Evolutionary conservation across 23 tunicate genomes (phyloP), one percentile per base, ranked within the genome.

Genomic region (Oikopleura vanhoeffeni): DNA sequence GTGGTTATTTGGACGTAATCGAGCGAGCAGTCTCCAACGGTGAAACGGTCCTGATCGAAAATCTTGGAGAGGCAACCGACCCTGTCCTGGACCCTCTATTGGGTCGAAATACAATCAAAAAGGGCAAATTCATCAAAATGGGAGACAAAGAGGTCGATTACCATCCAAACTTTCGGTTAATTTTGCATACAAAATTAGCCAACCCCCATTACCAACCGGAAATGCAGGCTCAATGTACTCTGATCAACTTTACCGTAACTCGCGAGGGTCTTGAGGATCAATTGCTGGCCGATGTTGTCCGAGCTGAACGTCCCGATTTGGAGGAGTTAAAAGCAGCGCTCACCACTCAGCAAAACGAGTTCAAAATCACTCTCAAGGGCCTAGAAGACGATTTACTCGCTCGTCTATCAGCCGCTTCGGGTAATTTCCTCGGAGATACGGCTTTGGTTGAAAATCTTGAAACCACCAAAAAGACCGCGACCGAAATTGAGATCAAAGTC

Each of bases 151-250:
- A 95, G 76, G 90, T 88, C 39, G 91, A 89, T 84, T 95, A 95
- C 57, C 90, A 90, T 85, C 99, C 99, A 8, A 67, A 88, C 30
- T 95, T 95, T 83, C 18, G 64, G 64, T 49, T 95, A 3, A 88
- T 95, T 33, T 79, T 95, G 0, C 99, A 95, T 76, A 90, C 99
- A 0, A 95, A 95, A 83, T 91, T 95, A 1, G 99, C 96, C 41
- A 95, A 95, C 41, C 99, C 99, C 1, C 99, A 95, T 84, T 95
- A 95, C 76, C 99, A 95, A 96, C 99, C 99, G 60, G 99, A 95
- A 85, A 90, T 95, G 99, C 99, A 95, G 83, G 99, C 99, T 1
- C 99, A 95, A 85, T 95, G 99, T 67, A 95, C 99, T 24, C 76
- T 95, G 92, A 95, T 95, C 84, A 95, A 95, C 84, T 95, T 95